phyloP scores from a whole-genome alignment of 2,888 invertebrate genomes.

The Synanthedon tipuliformis region DNA sequence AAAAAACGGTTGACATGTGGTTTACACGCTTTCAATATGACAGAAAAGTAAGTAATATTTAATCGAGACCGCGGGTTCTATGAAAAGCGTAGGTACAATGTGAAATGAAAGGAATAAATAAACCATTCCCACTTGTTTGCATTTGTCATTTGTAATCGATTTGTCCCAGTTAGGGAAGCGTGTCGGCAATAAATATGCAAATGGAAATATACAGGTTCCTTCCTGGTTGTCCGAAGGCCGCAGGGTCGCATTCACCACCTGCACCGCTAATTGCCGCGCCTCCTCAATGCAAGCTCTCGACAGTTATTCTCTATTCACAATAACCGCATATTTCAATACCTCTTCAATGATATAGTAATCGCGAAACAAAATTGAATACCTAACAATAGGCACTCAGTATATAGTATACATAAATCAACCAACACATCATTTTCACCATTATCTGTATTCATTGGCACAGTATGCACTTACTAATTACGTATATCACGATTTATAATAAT shows the following conservation, averaged over 20 bases:
- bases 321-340: slow-evolving; percentile 22
- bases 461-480: too few species aligned
- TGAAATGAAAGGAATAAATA: not conserved
- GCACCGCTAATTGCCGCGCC: slow-evolving; percentile 60
- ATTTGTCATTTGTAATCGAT: slow-evolving; percentile 25
- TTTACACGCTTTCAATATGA: slow-evolving; percentile 28
- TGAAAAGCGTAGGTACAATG: slow-evolving; percentile 1
- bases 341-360: not conserved
- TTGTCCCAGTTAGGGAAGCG: slow-evolving; percentile 34
- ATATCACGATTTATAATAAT: too few species aligned
- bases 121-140: slow-evolving; percentile 9
- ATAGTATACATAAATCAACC: too few species aligned
- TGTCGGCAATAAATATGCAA: slow-evolving; percentile 44
- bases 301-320: slow-evolving; percentile 45
- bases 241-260: slow-evolving; percentile 62
- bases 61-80: slow-evolving; percentile 17
- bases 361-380: not conserved
- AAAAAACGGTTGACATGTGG: slow-evolving; percentile 5
- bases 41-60: slow-evolving; percentile 16
- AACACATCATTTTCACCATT: too few species aligned
- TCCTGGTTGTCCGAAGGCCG: slow-evolving; percentile 25
- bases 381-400: too few species aligned
- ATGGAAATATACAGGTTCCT: slow-evolving; percentile 26
- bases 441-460: too few species aligned
- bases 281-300: slow-evolving; percentile 37